Evolutionary conservation across 2,888 invertebrate species (phyloP).

Genomic region (Mythimna ferrago): DNA sequence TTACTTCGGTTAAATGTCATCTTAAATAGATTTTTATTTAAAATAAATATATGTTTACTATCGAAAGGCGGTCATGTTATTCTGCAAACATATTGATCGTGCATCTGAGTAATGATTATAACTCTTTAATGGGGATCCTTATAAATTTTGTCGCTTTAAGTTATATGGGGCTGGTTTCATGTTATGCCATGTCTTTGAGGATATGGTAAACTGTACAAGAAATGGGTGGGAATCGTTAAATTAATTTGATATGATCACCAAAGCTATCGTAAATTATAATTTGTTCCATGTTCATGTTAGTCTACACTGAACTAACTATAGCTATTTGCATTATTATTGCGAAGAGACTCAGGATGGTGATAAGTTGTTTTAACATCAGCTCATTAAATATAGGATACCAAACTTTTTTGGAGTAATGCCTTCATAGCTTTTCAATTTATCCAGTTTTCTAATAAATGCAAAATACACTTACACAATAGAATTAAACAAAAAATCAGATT

Average conservation of each 20-base stretch:
- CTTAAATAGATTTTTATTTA: background rate
- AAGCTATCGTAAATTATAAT: conserved; percentile 6
- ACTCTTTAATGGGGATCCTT: conserved; percentile 11
- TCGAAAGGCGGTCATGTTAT: background rate
- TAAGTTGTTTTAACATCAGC: background rate
- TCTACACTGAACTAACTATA: background rate
- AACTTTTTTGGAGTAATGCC: background rate
- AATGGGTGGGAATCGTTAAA: conserved; percentile 56
- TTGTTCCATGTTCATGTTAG: conserved; percentile 12
- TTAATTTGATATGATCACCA: conserved; percentile 25
- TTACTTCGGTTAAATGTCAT: background rate
- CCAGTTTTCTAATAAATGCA: too few species aligned
- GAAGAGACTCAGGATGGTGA: background rate
- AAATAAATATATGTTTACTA: background rate
- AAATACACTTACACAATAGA: too few species aligned
- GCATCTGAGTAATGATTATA: conserved; percentile 13
- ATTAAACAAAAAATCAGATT: too few species aligned
- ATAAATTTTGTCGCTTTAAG: conserved; percentile 35
- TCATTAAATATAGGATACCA: background rate
- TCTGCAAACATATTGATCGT: conserved; percentile 14
- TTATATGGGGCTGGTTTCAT: conserved; percentile 12
- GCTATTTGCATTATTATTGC: conserved; percentile 12
- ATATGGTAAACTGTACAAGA: conserved; percentile 47
- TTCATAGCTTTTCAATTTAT: background rate
- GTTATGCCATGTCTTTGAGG: conserved; percentile 25